Evolutionary conservation across 1,140 invertebrate species (phyloP), one percentile per base, ranked within the genome.

Genomic region (Drosophila auraria): DNA sequence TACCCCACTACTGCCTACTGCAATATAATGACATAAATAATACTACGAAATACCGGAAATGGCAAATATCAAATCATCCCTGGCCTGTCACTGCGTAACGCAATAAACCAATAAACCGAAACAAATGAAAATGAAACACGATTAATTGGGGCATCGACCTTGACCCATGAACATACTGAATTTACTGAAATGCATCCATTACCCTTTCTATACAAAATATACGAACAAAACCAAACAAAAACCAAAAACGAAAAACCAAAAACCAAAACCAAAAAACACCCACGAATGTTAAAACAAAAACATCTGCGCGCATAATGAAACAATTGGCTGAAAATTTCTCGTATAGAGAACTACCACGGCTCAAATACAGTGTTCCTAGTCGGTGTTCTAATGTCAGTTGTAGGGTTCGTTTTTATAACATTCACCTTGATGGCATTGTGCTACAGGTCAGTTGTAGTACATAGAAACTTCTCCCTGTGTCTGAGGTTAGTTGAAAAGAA

Each of bases 361-460:
- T 97, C 97, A 94, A 97, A 97, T 96, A 98, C 97, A 94, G 96
- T 98, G 94, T 97, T 97, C 96, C 96, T 99, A 95, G 98, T 99
- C 94, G 97, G 97, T 95, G 97, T 98, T 94, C 96, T 99, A 95
- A 98, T 98, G 95, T 98, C 97, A 94, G 97, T 98, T 95, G 98
- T 99, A 95, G 98, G 98, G 95, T 97, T 97, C 95, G 97, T 99
- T 95, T 98, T 99, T 96, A 96, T 99, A 95, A 96, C 98, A 95
- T 98, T 99, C 96, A 97, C 98, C 94, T 96, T 98, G 95, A 97
- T 98, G 96, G 98, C 98, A 95, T 97, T 99, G 95, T 99, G 98
- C 96, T 99, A 99, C 97, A 98, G 98, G 97, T 98, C 97, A 97
- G 97, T 98, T 95, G 97, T 97, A 97, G 97, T 98, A 96, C 97